Conservation (phyloP, 2,888 invertebrate species). For the Apotomis betuletana region DNA sequence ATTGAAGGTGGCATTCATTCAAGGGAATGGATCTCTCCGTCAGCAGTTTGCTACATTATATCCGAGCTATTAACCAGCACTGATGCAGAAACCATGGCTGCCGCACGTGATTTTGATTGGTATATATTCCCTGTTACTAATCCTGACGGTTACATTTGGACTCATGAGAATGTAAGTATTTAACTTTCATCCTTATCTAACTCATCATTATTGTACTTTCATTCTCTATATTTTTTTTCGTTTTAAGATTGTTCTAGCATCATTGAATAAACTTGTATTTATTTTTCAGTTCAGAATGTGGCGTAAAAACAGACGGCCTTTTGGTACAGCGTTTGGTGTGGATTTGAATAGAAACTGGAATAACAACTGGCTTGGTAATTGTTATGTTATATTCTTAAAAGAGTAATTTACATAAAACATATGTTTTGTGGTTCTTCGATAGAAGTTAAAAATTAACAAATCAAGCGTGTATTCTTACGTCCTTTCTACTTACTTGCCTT, state of each 20-base stretch:
- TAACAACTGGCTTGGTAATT: constrained; percentile 84
- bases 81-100: constrained; percentile 68
- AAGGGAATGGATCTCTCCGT: constrained; percentile 89
- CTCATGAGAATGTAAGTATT: constrained; percentile 83
- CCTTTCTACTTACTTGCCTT: no score
- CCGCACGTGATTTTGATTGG: constrained; percentile 86
- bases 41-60: constrained; percentile 84
- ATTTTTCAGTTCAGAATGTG: constrained; percentile 86
- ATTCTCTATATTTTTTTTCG: no score
- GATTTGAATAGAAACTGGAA: constrained; percentile 90
- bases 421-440: no score
- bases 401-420: neutral
- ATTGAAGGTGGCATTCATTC: constrained; percentile 86
- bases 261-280: constrained; percentile 7
- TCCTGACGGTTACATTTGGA: constrained; percentile 90
- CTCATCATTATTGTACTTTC: no score
- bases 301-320: constrained; percentile 84
- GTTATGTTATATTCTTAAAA: neutral
- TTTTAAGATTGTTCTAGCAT: neutral
- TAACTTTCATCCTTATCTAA: neutral
- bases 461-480: no score
- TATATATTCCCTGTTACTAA: constrained; percentile 89
- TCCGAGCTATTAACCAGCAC: constrained; percentile 84
- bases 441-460: no score
- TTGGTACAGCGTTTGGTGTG: constrained; percentile 81